Evolutionary conservation across 2,888 invertebrate species (phyloP).

Genomic region (Rosalia funebris): DNA sequence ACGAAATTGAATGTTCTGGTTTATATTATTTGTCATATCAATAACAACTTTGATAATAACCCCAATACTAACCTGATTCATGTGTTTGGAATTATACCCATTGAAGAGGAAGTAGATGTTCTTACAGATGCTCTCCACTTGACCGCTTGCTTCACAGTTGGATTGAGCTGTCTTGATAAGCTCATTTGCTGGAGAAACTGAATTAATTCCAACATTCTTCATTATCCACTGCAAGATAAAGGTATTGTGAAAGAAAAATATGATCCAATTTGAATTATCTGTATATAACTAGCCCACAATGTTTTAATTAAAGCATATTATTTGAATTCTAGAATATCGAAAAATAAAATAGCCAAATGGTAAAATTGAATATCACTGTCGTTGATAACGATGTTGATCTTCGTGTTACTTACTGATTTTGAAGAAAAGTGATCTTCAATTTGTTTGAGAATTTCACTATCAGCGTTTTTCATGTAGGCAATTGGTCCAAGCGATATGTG

Average conservation of each 20-base stretch:
- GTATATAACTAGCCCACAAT: too few relatives aligned
- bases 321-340: too few relatives aligned
- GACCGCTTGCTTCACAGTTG: conserved; percentile 34
- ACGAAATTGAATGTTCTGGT: too few relatives aligned
- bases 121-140: conserved; percentile 66
- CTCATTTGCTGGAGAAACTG: conserved; percentile 71
- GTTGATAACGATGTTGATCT: too few relatives aligned
- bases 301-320: too few relatives aligned
- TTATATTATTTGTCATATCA: too few relatives aligned
- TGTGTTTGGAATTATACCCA: conserved; percentile 70
- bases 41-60: too few relatives aligned
- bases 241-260: background rate
- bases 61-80: conserved; percentile 67
- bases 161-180: conserved; percentile 66
- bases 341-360: too few relatives aligned
- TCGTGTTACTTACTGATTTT: conserved; percentile 9
- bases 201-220: conserved; percentile 66
- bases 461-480: conserved; percentile 66
- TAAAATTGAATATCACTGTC: too few relatives aligned
- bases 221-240: conserved; percentile 59
- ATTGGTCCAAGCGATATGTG: conserved; percentile 73
- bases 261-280: too few relatives aligned
- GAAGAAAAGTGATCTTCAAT: conserved; percentile 59
- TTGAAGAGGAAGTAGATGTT: conserved; percentile 74
- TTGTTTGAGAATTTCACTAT: conserved; percentile 65